These are phyloP conservation scores for Villa cingulata DNA, from an alignment of 2,888 invertebrate genomes.

Conservation along the genomic window DNA sequence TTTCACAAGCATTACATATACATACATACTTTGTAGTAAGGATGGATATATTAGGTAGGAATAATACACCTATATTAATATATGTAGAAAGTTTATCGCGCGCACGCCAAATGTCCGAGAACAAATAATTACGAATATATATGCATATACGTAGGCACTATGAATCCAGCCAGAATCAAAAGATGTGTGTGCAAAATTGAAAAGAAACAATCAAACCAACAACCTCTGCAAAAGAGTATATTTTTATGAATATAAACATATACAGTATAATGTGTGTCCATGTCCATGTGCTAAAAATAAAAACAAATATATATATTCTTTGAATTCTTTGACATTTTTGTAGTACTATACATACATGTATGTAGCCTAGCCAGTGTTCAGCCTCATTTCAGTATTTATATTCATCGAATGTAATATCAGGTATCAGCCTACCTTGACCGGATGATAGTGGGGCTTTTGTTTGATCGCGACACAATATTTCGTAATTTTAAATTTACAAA, in stretches of 20 bases:
- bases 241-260: too few relatives aligned
- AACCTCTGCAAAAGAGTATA: not conserved
- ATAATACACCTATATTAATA: too few relatives aligned
- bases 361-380: not conserved
- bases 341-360: not conserved
- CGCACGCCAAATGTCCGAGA: not conserved
- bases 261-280: too few relatives aligned
- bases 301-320: too few relatives aligned
- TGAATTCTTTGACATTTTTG: too few relatives aligned
- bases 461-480: constrained; percentile 8
- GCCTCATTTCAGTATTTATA: too few relatives aligned
- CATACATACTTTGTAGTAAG: constrained; percentile 6
- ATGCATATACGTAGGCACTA: too few relatives aligned
- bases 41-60: too few relatives aligned
- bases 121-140: not conserved
- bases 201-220: too few relatives aligned
- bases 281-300: too few relatives aligned
- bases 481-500: too few relatives aligned
- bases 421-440: constrained; percentile 4
- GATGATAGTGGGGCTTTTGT: constrained; percentile 1
- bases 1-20: too few relatives aligned
- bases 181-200: not conserved
- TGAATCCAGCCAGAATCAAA: not conserved
- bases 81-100: constrained; percentile 7
- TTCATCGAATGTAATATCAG: constrained; percentile 1